These are phyloP conservation scores for Ammospiza nelsoni DNA, from an alignment of 2,113 vertebrate species.

Conservation along the genomic window DNA sequence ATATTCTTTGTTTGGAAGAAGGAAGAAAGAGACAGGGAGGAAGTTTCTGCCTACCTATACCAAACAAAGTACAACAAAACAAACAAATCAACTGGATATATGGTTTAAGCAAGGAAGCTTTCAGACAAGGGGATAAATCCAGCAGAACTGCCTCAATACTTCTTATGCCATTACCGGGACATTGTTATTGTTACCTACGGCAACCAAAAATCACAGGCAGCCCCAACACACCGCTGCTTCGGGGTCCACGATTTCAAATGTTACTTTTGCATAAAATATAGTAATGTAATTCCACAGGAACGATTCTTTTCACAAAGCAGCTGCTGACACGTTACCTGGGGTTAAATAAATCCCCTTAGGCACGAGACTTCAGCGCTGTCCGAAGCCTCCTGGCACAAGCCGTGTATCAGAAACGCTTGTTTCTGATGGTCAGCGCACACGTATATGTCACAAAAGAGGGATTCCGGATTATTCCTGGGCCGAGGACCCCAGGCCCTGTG, in stretches of 20 bases:
- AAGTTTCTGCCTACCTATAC: neutral
- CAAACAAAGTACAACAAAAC: neutral
- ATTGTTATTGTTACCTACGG: neutral
- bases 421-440: accelerated
- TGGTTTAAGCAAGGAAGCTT: neutral
- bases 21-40: neutral
- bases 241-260: neutral
- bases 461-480: neutral
- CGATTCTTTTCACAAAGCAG: neutral
- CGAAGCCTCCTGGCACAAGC: neutral
- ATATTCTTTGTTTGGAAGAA: neutral
- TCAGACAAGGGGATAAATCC: neutral
- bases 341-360: neutral
- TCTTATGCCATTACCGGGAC: no score
- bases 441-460: accelerated
- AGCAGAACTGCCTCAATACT: neutral
- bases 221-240: neutral
- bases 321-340: accelerated
- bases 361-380: neutral
- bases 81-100: neutral
- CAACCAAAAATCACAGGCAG: neutral
- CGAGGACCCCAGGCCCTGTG: neutral
- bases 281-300: neutral
- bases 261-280: neutral
- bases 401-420: neutral